A percentile compares a stretch with the other conserved stretches of the same genome.
Evolutionary conservation across 53 echinoderm and acorn worm species (phyloP).

Genomic region (Pentamera pediparva): DNA sequence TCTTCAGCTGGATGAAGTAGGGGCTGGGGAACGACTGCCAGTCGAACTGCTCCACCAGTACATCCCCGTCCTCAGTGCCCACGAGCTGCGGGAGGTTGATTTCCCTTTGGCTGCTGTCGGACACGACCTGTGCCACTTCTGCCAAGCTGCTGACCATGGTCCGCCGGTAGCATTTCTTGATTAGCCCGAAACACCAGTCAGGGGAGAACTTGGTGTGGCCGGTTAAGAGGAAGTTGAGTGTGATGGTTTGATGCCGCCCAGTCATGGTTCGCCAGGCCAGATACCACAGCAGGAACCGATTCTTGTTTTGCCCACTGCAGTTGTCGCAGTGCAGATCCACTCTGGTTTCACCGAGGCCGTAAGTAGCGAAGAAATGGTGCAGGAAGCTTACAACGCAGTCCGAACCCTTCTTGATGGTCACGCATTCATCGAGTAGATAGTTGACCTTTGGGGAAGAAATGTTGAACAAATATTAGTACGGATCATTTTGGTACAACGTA

Average conservation of each 20-base stretch:
- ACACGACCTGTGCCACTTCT: constrained; percentile 33
- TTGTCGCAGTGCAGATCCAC: constrained; percentile 47
- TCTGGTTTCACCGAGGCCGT: constrained; percentile 36
- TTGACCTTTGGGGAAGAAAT: constrained; percentile 13
- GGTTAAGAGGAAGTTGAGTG: constrained; percentile 17
- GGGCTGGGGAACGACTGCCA: constrained; percentile 51
- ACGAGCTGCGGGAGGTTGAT: constrained; percentile 50
- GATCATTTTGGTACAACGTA: not conserved
- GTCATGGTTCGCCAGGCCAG: constrained; percentile 10
- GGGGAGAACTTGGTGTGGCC: constrained; percentile 32
- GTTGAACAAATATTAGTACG: not conserved
- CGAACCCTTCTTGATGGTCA: constrained; percentile 14
- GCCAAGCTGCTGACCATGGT: constrained; percentile 17
- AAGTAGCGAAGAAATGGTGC: constrained; percentile 37
- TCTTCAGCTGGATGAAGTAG: constrained; percentile 41
- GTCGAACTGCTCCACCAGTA: constrained; percentile 36
- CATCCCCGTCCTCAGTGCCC: constrained; percentile 42
- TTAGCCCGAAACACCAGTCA: constrained; percentile 33
- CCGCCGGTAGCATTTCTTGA: constrained; percentile 24
- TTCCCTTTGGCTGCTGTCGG: constrained; percentile 17
- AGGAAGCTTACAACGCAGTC: constrained; percentile 35
- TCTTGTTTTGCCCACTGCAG: constrained; percentile 60
- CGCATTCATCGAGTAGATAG: constrained; percentile 45
- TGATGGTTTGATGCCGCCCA: not conserved
- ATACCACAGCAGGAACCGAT: constrained; percentile 36